Conservation (phyloP, 2,113 vertebrate species). For the Aptenodytes patagonicus region DNA sequence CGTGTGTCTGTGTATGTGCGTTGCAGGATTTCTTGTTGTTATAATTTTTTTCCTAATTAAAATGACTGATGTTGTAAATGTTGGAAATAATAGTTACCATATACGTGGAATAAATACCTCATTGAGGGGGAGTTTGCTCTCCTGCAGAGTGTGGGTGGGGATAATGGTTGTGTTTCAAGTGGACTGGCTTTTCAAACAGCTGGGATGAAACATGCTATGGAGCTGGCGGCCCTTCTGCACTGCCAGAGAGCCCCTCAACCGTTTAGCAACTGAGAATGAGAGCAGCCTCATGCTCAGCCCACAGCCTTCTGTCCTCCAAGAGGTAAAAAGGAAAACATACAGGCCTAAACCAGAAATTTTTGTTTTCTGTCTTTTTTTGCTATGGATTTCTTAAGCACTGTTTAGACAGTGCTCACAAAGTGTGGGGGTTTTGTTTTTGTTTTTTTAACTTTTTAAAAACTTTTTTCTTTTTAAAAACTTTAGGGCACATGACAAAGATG, state of each 20-base stretch:
- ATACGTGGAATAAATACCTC: constrained; percentile 61
- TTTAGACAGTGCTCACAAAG: not conserved
- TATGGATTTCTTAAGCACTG: not conserved
- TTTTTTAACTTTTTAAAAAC: not conserved
- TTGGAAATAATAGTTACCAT: constrained; percentile 65
- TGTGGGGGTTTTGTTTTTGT: not conserved
- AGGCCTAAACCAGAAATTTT: not conserved
- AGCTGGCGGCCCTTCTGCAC: not conserved
- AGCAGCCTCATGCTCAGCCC: not conserved
- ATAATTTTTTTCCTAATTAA: constrained; percentile 8
- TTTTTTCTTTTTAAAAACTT: not conserved
- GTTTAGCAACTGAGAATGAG: not conserved
- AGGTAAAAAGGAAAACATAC: not conserved
- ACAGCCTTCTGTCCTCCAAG: not conserved
- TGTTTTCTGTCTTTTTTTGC: not conserved
- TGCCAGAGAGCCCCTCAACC: not conserved
- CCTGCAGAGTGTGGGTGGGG: constrained; percentile 14
- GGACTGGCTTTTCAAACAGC: not conserved
- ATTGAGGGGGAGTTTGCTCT: constrained; percentile 3
- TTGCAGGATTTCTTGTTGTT: not conserved
- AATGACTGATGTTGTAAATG: constrained; percentile 32
- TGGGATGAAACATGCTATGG: not conserved
- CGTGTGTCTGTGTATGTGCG: not conserved
- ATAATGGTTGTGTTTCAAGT: constrained; percentile 39
- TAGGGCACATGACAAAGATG: constrained; percentile 6